Conservation (phyloP, 2,888 invertebrate species). For the Mellilla xanthometata region DNA sequence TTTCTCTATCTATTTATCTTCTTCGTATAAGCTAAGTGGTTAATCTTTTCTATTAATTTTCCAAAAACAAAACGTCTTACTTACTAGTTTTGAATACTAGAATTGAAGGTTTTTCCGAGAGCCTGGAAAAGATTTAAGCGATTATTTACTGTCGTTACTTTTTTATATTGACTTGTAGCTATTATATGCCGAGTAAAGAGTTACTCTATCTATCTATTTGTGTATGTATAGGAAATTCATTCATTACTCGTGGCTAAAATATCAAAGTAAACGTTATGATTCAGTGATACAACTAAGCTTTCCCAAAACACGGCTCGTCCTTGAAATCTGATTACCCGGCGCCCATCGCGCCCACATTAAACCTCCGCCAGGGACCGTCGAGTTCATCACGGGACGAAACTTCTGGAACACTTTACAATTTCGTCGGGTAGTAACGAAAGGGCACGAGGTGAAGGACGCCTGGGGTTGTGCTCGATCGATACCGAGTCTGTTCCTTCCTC, state of each 20-base stretch:
- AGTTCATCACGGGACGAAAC: slow-evolving; percentile 19
- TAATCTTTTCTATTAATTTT: too few relatives aligned
- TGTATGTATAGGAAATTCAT: slow-evolving; percentile 4
- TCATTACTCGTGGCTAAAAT: slow-evolving; percentile 7
- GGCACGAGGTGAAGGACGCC: slow-evolving; percentile 76
- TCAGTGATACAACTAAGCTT: slow-evolving; percentile 7
- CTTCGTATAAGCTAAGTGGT: too few relatives aligned
- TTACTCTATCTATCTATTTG: neutral
- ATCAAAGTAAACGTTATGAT: neutral
- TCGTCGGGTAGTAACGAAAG: slow-evolving; percentile 54
- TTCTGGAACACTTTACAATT: slow-evolving; percentile 39
- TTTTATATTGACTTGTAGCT: too few relatives aligned
- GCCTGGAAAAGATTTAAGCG: too few relatives aligned
- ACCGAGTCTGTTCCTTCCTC: slow-evolving; percentile 37
- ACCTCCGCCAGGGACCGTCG: slow-evolving; percentile 2
- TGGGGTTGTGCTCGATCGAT: slow-evolving; percentile 64
- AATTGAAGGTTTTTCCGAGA: too few relatives aligned
- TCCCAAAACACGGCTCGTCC: slow-evolving; percentile 13
- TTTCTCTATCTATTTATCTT: too few relatives aligned
- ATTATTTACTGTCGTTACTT: too few relatives aligned
- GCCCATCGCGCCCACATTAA: slow-evolving; percentile 7
- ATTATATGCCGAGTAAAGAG: too few relatives aligned
- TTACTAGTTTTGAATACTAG: too few relatives aligned
- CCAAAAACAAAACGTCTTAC: too few relatives aligned
- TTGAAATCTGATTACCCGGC: slow-evolving; percentile 17